Base-by-base conservation (phyloP, 2,797 vertebrate species). In the Tympanoctomys barrerae region DNA sequence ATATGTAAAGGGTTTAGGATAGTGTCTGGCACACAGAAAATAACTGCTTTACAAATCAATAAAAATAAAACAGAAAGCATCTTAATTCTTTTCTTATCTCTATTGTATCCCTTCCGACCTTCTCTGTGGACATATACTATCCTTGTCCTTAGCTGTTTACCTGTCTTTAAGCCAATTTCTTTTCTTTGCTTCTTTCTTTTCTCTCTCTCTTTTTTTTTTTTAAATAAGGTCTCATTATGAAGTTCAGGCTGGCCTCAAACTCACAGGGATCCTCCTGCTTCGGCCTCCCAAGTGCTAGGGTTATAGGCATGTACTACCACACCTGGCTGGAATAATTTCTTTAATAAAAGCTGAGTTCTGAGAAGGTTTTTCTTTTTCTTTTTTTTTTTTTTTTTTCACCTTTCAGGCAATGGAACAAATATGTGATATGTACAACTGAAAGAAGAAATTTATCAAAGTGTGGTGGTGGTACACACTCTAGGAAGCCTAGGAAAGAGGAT, bases 1-100 rank as follows among this genome's bases (percentile, higher is more conserved):
- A 68, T 19, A 12, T 73, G 4, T 82, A 68, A 94, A 95, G 75
- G 36, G 18, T 24, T 81, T 91, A 85, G 39, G 78, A 62, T 4
- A 77, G 54, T 57, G 33, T 31, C 36, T 82, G 57, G 21, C 54
- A 91, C 59, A 52, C 49, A 90, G 84, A 78, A 87, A 94, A 12
- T 79, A 73, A 62, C 11, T 71, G 8, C 68, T 75, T n/a, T 68
- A 61, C 26, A 81, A 24, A 16, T 70, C 77, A 75, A 57, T 52
- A 87, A 90, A 88, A 86, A 94, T 73, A 77, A 46, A 96, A 89
- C 19, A 92, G 54, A 89, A 93, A 91, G 52, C 42, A 90, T 77
- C 64, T 88, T 78, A 92, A 89, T 81, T 94, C 19, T 97, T 62
- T 21, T 26, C 78, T 78, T 36, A 62, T 36, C 42, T 96, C 59